Conservation (phyloP, 2,113 vertebrate species). For the Hemicordylus capensis region DNA sequence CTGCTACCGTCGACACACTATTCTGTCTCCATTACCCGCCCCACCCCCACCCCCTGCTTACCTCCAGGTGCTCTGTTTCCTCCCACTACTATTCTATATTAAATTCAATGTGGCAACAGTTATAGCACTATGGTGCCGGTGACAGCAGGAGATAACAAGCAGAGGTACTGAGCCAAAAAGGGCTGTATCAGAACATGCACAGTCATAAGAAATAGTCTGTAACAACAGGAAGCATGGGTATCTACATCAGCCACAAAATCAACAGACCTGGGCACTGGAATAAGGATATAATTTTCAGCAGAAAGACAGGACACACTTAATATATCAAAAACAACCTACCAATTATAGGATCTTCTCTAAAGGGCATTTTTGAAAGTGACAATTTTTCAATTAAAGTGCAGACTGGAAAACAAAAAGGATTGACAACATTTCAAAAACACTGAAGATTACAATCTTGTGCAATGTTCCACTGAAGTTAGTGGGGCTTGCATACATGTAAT, state of each 20-base stretch:
- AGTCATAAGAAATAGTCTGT: neutral
- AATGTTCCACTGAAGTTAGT: neutral
- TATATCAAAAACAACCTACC: slow-evolving; percentile 68
- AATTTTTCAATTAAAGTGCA: slow-evolving; percentile 90
- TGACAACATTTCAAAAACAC: neutral
- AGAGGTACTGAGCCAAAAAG: neutral
- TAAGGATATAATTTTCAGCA: neutral
- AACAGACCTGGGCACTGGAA: neutral
- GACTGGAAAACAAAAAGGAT: slow-evolving; percentile 74
- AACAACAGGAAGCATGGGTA: neutral
- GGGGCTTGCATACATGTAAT: neutral
- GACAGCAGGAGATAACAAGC: neutral
- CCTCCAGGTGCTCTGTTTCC: neutral
- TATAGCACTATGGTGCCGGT: neutral
- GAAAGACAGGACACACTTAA: neutral
- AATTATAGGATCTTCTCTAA: slow-evolving; percentile 82
- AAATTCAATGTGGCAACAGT: neutral
- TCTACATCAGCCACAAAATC: neutral
- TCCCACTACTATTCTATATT: neutral
- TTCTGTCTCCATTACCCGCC: neutral
- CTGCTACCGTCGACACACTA: too few species aligned
- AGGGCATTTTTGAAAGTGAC: slow-evolving; percentile 91
- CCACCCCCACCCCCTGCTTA: neutral
- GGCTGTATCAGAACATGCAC: neutral
- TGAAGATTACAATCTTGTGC: neutral